These are phyloP conservation scores for Calonectris borealis DNA, from an alignment of 2,113 vertebrate genomes.

Conservation along the genomic window DNA sequence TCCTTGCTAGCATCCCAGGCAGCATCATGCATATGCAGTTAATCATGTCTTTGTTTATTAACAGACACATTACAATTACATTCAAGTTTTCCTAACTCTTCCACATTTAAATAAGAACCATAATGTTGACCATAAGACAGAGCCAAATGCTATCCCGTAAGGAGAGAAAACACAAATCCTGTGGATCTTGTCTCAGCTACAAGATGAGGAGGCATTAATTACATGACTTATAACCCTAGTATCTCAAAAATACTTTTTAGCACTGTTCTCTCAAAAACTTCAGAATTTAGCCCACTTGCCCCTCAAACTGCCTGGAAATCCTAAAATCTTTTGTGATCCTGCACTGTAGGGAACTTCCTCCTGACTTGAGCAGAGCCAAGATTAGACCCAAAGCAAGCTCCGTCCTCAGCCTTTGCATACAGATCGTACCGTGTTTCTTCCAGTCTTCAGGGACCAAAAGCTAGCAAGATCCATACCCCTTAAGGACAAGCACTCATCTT, in stretches of 20 bases:
- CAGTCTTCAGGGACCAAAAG: neutral
- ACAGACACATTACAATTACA: neutral
- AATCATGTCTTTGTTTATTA: conserved; percentile 24
- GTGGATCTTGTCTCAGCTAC: neutral
- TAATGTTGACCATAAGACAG: neutral
- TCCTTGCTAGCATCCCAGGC: neutral
- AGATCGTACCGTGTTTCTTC: neutral
- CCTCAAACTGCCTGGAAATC: neutral
- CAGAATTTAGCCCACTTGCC: neutral
- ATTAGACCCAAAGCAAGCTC: neutral
- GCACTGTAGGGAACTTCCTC: neutral
- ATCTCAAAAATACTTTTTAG: neutral
- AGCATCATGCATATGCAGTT: neutral
- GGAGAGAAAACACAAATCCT: neutral
- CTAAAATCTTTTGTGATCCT: neutral
- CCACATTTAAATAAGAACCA: conserved; percentile 13
- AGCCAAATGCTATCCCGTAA: neutral
- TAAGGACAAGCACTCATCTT: neutral
- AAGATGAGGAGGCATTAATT: neutral
- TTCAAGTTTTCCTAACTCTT: conserved; percentile 18
- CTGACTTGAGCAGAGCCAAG: neutral
- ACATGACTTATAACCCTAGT: neutral
- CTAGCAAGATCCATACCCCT: neutral
- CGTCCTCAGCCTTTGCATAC: neutral
- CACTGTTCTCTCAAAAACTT: neutral